Conservation (phyloP, 2,797 vertebrate genomes). For the Pangasius mekongensis region DNA sequence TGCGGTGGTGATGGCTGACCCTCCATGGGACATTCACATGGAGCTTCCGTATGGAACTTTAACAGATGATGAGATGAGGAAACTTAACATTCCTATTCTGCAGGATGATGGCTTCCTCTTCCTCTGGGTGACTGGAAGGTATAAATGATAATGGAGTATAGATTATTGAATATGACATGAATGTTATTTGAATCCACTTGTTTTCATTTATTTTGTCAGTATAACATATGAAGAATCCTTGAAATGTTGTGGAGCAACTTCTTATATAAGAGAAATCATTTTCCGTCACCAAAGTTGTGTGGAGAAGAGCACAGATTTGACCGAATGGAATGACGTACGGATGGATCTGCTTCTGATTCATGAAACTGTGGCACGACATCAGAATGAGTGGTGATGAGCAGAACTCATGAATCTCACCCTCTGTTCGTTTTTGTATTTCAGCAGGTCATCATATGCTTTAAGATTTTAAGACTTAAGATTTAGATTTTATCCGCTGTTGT, state of each 20-base stretch:
- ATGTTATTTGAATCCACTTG: not conserved
- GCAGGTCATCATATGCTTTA: not conserved
- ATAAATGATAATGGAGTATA: not conserved
- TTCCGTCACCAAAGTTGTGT: not conserved
- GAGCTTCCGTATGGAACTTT: slow-evolving; percentile 93
- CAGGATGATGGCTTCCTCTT: slow-evolving; percentile 96
- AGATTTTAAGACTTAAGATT: not conserved
- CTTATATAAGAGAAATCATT: not conserved
- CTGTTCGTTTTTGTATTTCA: not conserved
- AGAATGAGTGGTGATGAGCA: not conserved
- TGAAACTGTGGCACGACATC: not conserved
- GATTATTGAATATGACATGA: not conserved
- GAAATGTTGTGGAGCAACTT: not conserved
- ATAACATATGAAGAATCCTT: not conserved
- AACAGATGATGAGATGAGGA: slow-evolving; percentile 94
- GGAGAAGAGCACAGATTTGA: not conserved
- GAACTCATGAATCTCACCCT: not conserved
- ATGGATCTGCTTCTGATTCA: not conserved
- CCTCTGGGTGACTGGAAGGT: slow-evolving; percentile 96
- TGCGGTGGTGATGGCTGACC: slow-evolving; percentile 95
- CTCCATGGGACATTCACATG: slow-evolving; percentile 98
- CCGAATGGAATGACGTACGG: not conserved
- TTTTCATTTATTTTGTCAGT: not conserved
- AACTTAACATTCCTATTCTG: slow-evolving; percentile 90
- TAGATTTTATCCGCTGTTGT: not conserved